A percentile compares a stretch with the other conserved stretches of the same genome.
Conservation (phyloP, 2,797 vertebrate genomes). For the Prionace glauca region DNA sequence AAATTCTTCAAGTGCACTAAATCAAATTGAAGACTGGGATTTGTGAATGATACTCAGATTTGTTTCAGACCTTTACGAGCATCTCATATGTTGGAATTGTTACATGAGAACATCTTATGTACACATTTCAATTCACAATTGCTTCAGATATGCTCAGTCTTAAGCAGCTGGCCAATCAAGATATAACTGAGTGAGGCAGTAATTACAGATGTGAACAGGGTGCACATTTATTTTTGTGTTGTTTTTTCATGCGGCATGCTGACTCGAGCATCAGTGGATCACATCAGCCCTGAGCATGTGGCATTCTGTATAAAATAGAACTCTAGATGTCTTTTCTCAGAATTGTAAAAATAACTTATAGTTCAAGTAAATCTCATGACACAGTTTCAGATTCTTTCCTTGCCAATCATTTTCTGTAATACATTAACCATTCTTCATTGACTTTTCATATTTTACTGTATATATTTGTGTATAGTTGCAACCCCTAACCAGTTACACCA, state of each 20-base stretch:
- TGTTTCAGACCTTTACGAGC: background rate
- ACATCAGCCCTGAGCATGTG: background rate
- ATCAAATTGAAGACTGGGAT: background rate
- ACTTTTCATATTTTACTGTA: background rate
- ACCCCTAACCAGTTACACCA: background rate
- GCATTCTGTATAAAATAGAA: background rate
- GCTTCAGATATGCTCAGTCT: background rate
- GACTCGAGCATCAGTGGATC: background rate
- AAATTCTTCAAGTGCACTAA: background rate
- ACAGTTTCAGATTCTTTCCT: background rate
- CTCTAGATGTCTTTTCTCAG: background rate
- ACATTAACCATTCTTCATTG: background rate
- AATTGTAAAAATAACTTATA: background rate
- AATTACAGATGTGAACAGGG: background rate
- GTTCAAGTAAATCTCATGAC: background rate
- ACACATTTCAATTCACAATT: background rate
- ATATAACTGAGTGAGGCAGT: background rate
- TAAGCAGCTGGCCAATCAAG: background rate
- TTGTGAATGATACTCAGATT: background rate
- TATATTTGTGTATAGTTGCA: background rate
- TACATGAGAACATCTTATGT: background rate
- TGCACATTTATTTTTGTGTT: background rate
- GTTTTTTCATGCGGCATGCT: background rate
- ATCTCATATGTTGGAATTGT: background rate
- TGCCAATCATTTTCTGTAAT: background rate